Evolutionary conservation across 2,113 vertebrate species (phyloP), one percentile per base, ranked within the genome.

Genomic region (Protobothrops mucrosquamatus): DNA sequence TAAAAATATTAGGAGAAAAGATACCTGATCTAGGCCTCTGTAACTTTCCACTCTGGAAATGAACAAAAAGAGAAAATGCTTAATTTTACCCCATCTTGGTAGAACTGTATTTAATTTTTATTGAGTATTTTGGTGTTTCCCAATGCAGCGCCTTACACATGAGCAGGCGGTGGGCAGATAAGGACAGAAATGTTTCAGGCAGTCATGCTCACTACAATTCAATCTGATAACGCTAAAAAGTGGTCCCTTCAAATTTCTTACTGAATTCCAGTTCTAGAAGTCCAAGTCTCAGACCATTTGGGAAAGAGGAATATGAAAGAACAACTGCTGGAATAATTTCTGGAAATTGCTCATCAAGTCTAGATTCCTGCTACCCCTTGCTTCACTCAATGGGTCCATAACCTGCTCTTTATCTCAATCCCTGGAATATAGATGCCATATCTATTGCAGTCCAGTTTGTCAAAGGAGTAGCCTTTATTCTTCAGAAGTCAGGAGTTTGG

Each of bases 11-110:
- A 93, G 95, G 85, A 52, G 12, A 92, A 94, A 34, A 61, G 93
- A 57, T 98, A 98, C 98, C 98, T 97, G 96, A 95, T 92, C 46
- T 96, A 89, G 95, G 61, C 90, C 94, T 96, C 94, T 12, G 93
- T 43, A 98, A 64, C 95, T 96, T 98, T 95, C 98, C 89, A 91
- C 96, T 97, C 98, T 98, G 92, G 59, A 98, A 97, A 93, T 34
- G 43, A 94, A 91, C 93, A 93, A 92, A 95, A 89, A 69, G 55
- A 93, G 94, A 81, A 18, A n/a, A 90, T 93, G 9, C 93, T 89
- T 96, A 52, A 97, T 95, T 92, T 92, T 96, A 55, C 6, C 34
- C 39, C 88, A 92, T 14, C 3, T 85, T 91, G 74, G 90, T 5
- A 57, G 57, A 0, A 0, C 55, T 92, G 81, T 91, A 86, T 88